These are phyloP conservation scores for Typhlomys cinereus DNA, from an alignment of 2,113 vertebrate genomes.

Conservation along the genomic window DNA sequence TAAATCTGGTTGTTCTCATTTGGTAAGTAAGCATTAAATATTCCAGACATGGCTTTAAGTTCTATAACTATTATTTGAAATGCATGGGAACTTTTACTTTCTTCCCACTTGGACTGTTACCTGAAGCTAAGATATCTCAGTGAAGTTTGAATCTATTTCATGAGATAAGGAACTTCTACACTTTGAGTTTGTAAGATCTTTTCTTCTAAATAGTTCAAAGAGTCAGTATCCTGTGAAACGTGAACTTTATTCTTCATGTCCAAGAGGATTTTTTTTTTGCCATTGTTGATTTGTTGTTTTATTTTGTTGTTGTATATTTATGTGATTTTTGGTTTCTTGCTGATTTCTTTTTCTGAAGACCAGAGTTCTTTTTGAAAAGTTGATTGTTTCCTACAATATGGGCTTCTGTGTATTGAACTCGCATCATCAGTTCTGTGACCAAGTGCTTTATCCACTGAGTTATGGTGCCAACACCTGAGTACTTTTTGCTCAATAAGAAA, in stretches of 20 bases:
- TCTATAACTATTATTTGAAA: neutral
- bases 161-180: neutral
- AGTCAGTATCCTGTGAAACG: neutral
- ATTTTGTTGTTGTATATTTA: too few relatives aligned
- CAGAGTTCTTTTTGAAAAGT: neutral
- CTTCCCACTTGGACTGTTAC: neutral
- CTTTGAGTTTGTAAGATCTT: neutral
- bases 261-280: too few relatives aligned
- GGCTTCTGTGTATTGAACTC: too few relatives aligned
- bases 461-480: too few relatives aligned
- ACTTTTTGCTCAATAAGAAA: neutral
- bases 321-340: too few relatives aligned
- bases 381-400: too few relatives aligned
- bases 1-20: constrained; percentile 39
- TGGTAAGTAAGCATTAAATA: neutral
- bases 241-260: neutral
- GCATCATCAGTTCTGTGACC: too few relatives aligned
- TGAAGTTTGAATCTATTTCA: neutral
- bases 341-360: neutral
- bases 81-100: neutral
- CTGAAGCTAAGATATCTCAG: neutral
- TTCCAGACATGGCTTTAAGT: neutral
- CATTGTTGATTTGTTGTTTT: too few relatives aligned
- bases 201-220: neutral
- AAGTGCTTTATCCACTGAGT: too few relatives aligned